phyloP scores from a whole-genome alignment of 2,113 vertebrate genomes.

The Datnioides undecimradiatus region DNA sequence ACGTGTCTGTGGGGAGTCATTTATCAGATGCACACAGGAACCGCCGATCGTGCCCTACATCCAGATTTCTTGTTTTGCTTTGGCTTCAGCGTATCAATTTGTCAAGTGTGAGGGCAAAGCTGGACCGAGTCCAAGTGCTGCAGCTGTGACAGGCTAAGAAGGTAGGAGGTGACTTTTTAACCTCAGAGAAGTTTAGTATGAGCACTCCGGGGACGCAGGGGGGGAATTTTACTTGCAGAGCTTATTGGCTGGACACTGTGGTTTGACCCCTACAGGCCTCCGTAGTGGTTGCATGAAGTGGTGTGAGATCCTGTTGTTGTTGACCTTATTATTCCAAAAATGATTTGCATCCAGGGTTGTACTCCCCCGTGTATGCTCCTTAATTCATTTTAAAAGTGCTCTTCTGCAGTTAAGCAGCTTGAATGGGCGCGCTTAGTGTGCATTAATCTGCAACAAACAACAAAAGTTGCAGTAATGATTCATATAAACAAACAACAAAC shows the following conservation, averaged over 20 bases:
- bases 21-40: constrained; percentile 38
- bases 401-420: too few relatives aligned
- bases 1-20: constrained; percentile 21
- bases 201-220: not conserved
- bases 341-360: too few relatives aligned
- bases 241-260: constrained; percentile 14
- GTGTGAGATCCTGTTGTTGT: too few relatives aligned
- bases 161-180: not conserved
- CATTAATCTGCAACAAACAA: too few relatives aligned
- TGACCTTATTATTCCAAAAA: too few relatives aligned
- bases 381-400: too few relatives aligned
- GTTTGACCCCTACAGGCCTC: constrained; percentile 4
- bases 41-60: constrained; percentile 24
- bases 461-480: too few relatives aligned
- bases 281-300: not conserved
- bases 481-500: too few relatives aligned
- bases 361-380: too few relatives aligned
- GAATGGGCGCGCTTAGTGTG: too few relatives aligned
- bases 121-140: constrained; percentile 21
- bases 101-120: constrained; percentile 33
- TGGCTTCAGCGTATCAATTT: constrained; percentile 23
- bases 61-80: constrained; percentile 39
- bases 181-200: not conserved
- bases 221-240: constrained; percentile 14
- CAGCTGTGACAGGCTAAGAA: constrained; percentile 29